Percentiles rank a stretch among this genome's conserved stretches.
phyloP scores from a whole-genome alignment of 2,113 vertebrate species.

The Todiramphus saurophagus region DNA sequence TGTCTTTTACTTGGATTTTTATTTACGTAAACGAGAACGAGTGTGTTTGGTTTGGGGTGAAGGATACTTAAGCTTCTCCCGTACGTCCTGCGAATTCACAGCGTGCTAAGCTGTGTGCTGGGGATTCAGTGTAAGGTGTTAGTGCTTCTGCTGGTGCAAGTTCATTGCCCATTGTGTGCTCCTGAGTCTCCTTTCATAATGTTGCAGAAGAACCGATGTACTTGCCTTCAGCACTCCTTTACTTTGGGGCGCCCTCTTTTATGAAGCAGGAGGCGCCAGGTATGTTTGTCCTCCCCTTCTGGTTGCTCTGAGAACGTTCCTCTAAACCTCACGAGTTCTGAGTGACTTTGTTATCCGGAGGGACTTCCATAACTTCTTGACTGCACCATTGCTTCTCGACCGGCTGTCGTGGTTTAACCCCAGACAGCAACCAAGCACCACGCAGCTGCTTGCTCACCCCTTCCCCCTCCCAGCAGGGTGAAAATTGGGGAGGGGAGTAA shows the following conservation, averaged over 20 bases:
- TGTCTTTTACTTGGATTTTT: not conserved
- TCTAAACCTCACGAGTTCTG: not conserved
- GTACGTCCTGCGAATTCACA: rapidly evolving
- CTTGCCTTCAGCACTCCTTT: not conserved
- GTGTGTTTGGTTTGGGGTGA: not conserved
- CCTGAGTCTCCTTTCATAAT: rapidly evolving
- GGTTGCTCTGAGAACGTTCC: not conserved
- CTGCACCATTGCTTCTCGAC: not conserved
- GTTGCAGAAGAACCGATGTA: not conserved
- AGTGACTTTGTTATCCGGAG: not conserved
- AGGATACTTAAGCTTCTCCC: not conserved
- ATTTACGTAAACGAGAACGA: not conserved
- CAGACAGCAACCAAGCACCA: not conserved
- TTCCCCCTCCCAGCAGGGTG: not conserved
- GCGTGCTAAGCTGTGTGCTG: not conserved
- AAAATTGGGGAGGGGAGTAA: not conserved
- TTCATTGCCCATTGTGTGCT: rapidly evolving
- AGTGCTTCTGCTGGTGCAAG: rapidly evolving
- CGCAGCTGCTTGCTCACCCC: not conserved
- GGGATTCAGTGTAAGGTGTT: rapidly evolving
- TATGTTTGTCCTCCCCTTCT: not conserved
- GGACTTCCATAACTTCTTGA: not conserved
- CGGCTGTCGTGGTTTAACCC: not conserved
- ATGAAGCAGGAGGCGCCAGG: not conserved
- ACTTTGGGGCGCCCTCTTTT: not conserved